Percentiles rank a stretch among this genome's conserved stretches.
Evolutionary conservation across 2,888 invertebrate genomes (phyloP).

Genomic region (Monopis laevigella): DNA sequence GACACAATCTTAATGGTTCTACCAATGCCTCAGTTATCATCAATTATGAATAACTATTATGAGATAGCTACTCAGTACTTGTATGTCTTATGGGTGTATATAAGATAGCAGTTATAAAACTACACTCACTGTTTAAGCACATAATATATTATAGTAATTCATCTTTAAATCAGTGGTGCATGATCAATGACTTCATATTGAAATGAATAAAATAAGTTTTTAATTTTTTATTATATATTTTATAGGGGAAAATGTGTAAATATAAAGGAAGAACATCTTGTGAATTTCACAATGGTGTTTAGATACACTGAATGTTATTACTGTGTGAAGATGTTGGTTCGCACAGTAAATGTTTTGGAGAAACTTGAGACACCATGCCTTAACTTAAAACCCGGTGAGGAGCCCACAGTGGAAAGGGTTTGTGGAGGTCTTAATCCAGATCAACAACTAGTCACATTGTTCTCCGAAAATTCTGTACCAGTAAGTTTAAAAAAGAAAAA

Average conservation of each 20-base stretch:
- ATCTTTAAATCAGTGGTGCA: too few species aligned
- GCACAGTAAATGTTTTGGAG: conserved; percentile 89
- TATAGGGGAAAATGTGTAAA: conserved; percentile 76
- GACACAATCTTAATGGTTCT: too few species aligned
- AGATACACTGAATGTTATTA: conserved; percentile 77
- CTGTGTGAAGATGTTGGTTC: conserved; percentile 84
- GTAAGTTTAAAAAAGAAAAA: conserved; percentile 51
- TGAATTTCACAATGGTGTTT: conserved; percentile 88
- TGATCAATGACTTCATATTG: not conserved
- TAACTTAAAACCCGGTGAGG: conserved; percentile 68
- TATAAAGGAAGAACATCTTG: conserved; percentile 76
- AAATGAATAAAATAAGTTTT: not conserved
- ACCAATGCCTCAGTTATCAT: too few species aligned
- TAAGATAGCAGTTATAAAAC: too few species aligned
- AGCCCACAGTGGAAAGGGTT: conserved; percentile 79
- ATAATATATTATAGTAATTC: too few species aligned
- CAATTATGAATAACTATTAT: too few species aligned
- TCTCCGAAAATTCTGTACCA: conserved; percentile 89
- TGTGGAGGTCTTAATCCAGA: conserved; percentile 79
- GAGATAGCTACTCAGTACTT: too few species aligned
- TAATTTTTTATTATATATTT: conserved; percentile 13
- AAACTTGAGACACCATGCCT: conserved; percentile 89
- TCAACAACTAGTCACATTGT: conserved; percentile 85
- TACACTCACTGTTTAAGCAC: too few species aligned
- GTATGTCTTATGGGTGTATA: too few species aligned